Evolutionary conservation across 1,140 invertebrate genomes (phyloP).

Genomic region (Camponotus vicinus): DNA sequence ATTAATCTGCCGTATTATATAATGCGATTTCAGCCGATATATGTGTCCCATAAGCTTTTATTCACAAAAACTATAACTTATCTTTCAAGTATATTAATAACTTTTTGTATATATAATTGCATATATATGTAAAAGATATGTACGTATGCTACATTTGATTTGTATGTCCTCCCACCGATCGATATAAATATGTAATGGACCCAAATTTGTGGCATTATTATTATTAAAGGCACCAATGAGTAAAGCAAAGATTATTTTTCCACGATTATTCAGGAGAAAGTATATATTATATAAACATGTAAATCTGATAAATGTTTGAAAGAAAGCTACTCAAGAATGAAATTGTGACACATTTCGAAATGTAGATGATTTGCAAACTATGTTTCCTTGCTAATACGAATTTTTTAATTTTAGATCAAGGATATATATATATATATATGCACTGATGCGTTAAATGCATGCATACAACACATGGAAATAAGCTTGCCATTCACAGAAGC

Average conservation of each 20-base stretch:
- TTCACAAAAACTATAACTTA: constrained; percentile 16
- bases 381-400: background rate
- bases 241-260: constrained; percentile 27
- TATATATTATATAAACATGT: background rate
- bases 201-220: constrained; percentile 15
- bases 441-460: background rate
- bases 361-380: background rate
- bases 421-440: background rate
- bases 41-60: constrained; percentile 4
- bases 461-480: background rate
- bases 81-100: constrained; percentile 13
- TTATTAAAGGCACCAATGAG: constrained; percentile 13
- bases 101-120: background rate
- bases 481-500: background rate
- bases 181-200: background rate
- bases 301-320: background rate
- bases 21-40: background rate
- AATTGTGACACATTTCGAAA: background rate
- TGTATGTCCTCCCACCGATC: background rate
- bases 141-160: background rate
- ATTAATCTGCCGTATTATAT: background rate
- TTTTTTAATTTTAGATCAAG: background rate
- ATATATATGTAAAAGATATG: constrained; percentile 24
- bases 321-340: background rate
- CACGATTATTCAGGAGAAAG: background rate